phyloP scores from a whole-genome alignment of 2,888 invertebrate genomes.

The Quadroppia sp. region DNA sequence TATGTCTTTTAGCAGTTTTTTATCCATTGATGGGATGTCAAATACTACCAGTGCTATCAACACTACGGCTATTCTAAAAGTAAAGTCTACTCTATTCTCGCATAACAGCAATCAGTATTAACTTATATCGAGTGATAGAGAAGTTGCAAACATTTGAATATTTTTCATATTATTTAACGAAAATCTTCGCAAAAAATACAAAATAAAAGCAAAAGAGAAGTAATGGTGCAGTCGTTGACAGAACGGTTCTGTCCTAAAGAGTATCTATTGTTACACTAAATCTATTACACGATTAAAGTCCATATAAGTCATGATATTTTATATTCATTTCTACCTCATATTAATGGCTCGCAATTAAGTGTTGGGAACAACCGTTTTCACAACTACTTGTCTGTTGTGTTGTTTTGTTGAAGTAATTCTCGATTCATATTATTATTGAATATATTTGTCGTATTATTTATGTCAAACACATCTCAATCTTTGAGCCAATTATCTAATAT shows the following conservation, averaged over 20 bases:
- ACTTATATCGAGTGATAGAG: slow-evolving; percentile 1
- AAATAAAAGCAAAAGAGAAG: not conserved
- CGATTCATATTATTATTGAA: not conserved
- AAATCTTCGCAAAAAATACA: slow-evolving; percentile 16
- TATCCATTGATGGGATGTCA: not conserved
- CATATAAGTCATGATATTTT: not conserved
- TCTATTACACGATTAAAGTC: too few relatives aligned
- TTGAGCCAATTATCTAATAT: slow-evolving; percentile 8
- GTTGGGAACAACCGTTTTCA: slow-evolving; percentile 18
- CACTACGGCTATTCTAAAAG: not conserved
- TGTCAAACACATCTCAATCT: not conserved
- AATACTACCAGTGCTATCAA: not conserved
- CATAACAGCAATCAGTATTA: slow-evolving; percentile 36
- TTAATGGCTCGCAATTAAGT: slow-evolving; percentile 23
- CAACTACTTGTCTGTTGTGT: not conserved
- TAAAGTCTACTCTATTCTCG: slow-evolving; percentile 28
- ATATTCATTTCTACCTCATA: slow-evolving; percentile 22
- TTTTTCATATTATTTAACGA: too few relatives aligned
- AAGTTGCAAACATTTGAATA: slow-evolving; percentile 8
- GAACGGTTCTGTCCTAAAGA: too few relatives aligned
- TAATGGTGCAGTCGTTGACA: slow-evolving; percentile 19
- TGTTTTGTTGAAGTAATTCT: not conserved
- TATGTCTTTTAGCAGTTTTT: slow-evolving; percentile 6
- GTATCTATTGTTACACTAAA: too few relatives aligned
- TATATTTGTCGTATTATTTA: not conserved